Evolutionary conservation across 2,888 invertebrate genomes (phyloP), one percentile per base, ranked within the genome.

Genomic region (Monoplex corrugatus): DNA sequence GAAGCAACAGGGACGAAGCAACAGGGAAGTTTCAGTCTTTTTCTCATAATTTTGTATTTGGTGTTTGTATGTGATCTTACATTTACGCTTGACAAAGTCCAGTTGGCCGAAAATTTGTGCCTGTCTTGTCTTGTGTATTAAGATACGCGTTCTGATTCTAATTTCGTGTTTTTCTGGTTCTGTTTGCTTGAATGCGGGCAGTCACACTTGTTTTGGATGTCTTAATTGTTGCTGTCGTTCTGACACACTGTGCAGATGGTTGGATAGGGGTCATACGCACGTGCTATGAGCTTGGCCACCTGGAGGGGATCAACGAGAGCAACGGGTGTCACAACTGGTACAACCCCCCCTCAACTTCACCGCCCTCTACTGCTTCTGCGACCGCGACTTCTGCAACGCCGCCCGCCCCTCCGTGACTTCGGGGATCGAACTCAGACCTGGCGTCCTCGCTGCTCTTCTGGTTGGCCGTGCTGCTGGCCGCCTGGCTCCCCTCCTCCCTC

Each of bases 281-380:
- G 75, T 94, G 94, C 82, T 94, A 93, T 90, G 40, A 75, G 32
- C 91, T 89, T 0, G 93, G 93, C 13, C 89, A 90, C 38, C 87
- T 93, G 75, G 91, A 87, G 0, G 93, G 92, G 0, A 89, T 93
- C 1, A 93, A 93, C 88, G 92, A 93, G 45, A 92, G 92, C 44
- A 92, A 92, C 83, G 94, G 94, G 28, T 94, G 94, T 84, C 92
- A 92, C 32, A 28, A 90, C 32, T 93, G 92, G 92, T 92, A 89
- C 13, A 92, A 92, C 89, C 86, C 13, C 75, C n/a, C 13, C 50
- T 89, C 3, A 92, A 92, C 50, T 92, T 92, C 88, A 92, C 91
- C 16, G 93, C 93, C 19, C 86, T 90, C 80, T 93, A 92, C 90
- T 94, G 94, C 88, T 93, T 94, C 87, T 94, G 94, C 90, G 92